Conservation (phyloP, 2,888 invertebrate genomes). For the Nephrocerus scutellatus region DNA sequence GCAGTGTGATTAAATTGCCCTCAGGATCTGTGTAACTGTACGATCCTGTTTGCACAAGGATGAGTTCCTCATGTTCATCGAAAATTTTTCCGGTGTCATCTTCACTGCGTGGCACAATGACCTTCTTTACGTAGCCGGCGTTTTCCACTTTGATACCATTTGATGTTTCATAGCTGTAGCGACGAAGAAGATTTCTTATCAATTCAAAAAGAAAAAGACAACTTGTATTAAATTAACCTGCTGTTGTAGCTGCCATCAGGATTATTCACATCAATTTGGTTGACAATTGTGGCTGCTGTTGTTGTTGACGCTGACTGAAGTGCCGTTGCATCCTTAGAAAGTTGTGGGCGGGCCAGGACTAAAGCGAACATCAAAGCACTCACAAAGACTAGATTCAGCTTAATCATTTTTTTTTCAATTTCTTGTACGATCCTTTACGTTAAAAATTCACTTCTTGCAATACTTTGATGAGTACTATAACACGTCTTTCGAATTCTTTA, state of each 20-base stretch:
- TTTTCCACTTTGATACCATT: conserved; percentile 73
- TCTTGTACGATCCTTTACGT: too few species aligned
- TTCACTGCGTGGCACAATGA: conserved; percentile 48
- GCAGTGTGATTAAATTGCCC: conserved; percentile 58
- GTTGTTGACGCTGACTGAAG: conserved; percentile 28
- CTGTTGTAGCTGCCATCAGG: conserved; percentile 50
- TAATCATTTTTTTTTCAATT: too few species aligned
- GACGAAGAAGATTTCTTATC: not conserved
- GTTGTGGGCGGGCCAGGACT: conserved; percentile 33
- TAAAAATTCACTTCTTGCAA: too few species aligned
- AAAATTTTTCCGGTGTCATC: conserved; percentile 47
- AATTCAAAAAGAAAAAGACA: conserved; percentile 7
- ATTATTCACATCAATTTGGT: conserved; percentile 47
- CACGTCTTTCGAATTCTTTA: too few species aligned
- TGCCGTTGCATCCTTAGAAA: conserved; percentile 18
- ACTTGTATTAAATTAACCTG: conserved; percentile 45
- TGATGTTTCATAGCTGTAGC: conserved; percentile 64
- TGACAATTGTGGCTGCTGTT: conserved; percentile 49
- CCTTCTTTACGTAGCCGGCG: conserved; percentile 60
- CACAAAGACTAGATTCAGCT: conserved; percentile 29
- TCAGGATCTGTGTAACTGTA: conserved; percentile 67
- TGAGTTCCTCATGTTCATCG: conserved; percentile 53
- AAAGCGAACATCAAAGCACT: conserved; percentile 33
- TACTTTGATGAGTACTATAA: too few species aligned
- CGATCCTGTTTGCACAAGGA: conserved; percentile 59